Evolutionary conservation across 2,888 invertebrate genomes (phyloP).

Genomic region (Drosophila imparisetae): DNA sequence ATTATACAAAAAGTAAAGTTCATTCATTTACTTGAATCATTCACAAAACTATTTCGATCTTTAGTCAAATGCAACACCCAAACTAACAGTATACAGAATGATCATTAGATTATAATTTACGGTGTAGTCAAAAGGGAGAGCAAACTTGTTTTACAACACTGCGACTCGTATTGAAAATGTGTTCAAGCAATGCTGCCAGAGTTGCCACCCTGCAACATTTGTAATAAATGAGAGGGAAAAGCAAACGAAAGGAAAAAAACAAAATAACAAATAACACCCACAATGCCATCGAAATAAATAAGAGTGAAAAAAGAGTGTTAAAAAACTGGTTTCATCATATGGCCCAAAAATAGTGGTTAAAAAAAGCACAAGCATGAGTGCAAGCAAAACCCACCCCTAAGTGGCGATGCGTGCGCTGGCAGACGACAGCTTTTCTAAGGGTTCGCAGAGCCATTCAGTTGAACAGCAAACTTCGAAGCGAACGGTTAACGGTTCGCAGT

Average conservation of each 20-base stretch:
- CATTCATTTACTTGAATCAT: background rate
- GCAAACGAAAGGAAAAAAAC: background rate
- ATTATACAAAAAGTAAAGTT: background rate
- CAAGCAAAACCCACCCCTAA: slow-evolving; percentile 47
- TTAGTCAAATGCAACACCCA: background rate
- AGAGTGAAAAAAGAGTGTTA: background rate
- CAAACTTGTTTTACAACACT: slow-evolving; percentile 30
- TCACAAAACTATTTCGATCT: background rate
- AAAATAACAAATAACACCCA: background rate
- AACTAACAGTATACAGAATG: background rate
- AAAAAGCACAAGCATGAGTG: slow-evolving; percentile 3
- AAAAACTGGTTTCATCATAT: slow-evolving; percentile 33
- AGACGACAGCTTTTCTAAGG: slow-evolving; percentile 63
- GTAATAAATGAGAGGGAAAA: background rate
- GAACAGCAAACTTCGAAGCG: slow-evolving; percentile 82
- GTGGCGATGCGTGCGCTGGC: slow-evolving; percentile 9
- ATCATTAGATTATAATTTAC: background rate
- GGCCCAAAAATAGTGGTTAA: slow-evolving; percentile 28
- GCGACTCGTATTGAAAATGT: background rate
- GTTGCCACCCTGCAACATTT: background rate
- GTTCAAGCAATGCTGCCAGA: background rate
- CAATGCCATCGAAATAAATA: background rate
- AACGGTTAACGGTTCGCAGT: slow-evolving; percentile 80
- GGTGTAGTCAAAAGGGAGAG: background rate
- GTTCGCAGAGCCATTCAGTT: slow-evolving; percentile 71